phyloP scores from a whole-genome alignment of 2,888 invertebrate genomes.

The Priocnemis perturbator region DNA sequence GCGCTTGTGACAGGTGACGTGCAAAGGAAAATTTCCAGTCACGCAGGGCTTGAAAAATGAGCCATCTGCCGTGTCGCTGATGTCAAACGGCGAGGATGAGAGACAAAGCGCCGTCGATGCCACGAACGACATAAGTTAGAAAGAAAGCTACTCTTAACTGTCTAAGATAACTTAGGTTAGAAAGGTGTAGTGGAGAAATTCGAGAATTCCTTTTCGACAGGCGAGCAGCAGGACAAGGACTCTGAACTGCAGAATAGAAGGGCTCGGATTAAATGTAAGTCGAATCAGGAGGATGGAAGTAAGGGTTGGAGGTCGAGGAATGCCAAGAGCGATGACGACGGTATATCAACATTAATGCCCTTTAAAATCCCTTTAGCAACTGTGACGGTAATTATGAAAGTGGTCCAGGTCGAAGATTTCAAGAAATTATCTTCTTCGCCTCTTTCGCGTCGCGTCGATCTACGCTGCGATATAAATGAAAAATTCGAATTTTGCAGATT shows the following conservation, averaged over 20 bases:
- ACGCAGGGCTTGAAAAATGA: slow-evolving; percentile 19
- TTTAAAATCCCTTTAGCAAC: too few species aligned
- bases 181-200: background rate
- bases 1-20: too few species aligned
- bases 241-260: background rate
- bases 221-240: too few species aligned
- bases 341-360: slow-evolving; percentile 7
- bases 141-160: slow-evolving; percentile 11
- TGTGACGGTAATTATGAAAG: too few species aligned
- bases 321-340: slow-evolving; percentile 1
- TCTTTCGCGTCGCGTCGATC: background rate
- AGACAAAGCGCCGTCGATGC: slow-evolving; percentile 27
- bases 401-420: too few species aligned
- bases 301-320: background rate
- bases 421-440: too few species aligned
- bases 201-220: too few species aligned
- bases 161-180: slow-evolving; percentile 4
- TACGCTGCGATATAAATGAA: too few species aligned
- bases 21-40: too few species aligned
- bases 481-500: too few species aligned
- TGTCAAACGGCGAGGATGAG: slow-evolving; percentile 61
- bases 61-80: slow-evolving; percentile 51
- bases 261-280: background rate
- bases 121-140: slow-evolving; percentile 61
- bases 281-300: slow-evolving; percentile 11